Conservation (phyloP, 1,140 invertebrate species). For the Caenorhabditis tropicalis region DNA sequence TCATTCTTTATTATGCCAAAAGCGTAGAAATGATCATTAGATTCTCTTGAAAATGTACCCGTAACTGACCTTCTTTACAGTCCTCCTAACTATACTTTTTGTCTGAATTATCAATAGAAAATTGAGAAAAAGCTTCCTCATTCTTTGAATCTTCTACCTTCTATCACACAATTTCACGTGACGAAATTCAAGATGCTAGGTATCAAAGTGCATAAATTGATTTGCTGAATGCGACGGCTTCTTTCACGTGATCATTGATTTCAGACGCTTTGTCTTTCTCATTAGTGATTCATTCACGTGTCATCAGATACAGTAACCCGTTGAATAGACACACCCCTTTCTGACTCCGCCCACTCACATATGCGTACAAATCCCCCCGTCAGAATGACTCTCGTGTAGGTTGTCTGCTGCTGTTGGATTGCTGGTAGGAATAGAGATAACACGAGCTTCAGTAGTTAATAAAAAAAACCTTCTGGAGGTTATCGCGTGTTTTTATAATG, state of each 20-base stretch:
- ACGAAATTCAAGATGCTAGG: not conserved
- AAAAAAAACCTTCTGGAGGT: too few relatives aligned
- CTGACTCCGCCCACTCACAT: not conserved
- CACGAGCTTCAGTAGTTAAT: too few relatives aligned
- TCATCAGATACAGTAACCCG: not conserved
- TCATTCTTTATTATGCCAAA: not conserved
- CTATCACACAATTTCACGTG: not conserved
- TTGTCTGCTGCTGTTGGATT: not conserved
- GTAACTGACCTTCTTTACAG: too few relatives aligned
- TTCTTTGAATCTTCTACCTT: not conserved
- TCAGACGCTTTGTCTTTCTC: not conserved
- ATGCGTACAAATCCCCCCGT: not conserved
- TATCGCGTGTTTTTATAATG: too few relatives aligned
- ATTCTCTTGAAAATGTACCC: too few relatives aligned
- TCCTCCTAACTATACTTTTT: too few relatives aligned
- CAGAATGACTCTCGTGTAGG: not conserved
- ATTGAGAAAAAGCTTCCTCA: not conserved
- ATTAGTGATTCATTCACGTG: constrained; percentile 11
- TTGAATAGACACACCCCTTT: not conserved
- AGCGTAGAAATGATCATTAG: too few relatives aligned
- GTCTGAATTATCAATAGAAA: too few relatives aligned
- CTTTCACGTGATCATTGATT: not conserved
- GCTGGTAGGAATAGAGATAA: too few relatives aligned
- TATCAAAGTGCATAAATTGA: constrained; percentile 1
- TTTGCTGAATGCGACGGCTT: not conserved